phyloP scores from a whole-genome alignment of 2,113 vertebrate genomes.

The Anguilla japonica region DNA sequence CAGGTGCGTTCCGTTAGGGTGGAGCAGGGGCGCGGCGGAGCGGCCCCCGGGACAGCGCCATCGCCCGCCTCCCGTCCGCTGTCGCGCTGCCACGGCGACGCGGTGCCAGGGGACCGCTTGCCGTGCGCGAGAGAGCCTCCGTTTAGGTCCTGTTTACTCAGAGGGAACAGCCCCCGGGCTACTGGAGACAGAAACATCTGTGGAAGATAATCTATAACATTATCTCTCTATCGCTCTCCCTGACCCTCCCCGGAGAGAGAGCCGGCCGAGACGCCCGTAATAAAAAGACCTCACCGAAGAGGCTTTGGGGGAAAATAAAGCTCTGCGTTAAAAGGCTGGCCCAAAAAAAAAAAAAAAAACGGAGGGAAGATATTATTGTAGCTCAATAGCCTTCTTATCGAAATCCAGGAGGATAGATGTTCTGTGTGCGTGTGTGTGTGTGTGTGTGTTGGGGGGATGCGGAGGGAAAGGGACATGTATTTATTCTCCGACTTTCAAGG shows the following conservation, averaged over 20 bases:
- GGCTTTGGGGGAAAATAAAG: slow-evolving; percentile 84
- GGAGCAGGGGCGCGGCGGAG: not conserved
- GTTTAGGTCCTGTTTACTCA: slow-evolving; percentile 83
- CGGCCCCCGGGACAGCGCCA: not conserved
- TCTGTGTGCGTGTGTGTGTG: slow-evolving; percentile 58
- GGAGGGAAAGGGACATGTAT: slow-evolving; percentile 54
- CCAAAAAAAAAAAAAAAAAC: slow-evolving; percentile 55
- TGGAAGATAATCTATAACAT: slow-evolving; percentile 81
- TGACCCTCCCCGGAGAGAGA: slow-evolving; percentile 75
- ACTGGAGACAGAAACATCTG: slow-evolving; percentile 80
- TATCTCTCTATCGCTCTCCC: slow-evolving; percentile 80
- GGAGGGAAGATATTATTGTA: slow-evolving; percentile 80
- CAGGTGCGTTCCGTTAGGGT: not conserved
- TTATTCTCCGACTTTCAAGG: slow-evolving; percentile 74
- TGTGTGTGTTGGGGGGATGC: slow-evolving; percentile 53
- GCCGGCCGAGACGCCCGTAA: slow-evolving; percentile 73
- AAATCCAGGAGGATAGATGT: slow-evolving; percentile 82
- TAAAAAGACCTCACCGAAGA: slow-evolving; percentile 79
- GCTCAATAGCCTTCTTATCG: slow-evolving; percentile 85
- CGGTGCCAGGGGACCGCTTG: not conserved
- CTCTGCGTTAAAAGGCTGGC: slow-evolving; percentile 75
- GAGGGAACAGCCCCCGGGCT: slow-evolving; percentile 73
- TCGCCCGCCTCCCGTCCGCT: not conserved
- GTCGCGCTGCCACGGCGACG: not conserved
- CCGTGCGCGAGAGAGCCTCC: slow-evolving; percentile 51